These are phyloP conservation scores for Seira sanloemensis DNA, from an alignment of 2,888 invertebrate species.

Conservation along the genomic window DNA sequence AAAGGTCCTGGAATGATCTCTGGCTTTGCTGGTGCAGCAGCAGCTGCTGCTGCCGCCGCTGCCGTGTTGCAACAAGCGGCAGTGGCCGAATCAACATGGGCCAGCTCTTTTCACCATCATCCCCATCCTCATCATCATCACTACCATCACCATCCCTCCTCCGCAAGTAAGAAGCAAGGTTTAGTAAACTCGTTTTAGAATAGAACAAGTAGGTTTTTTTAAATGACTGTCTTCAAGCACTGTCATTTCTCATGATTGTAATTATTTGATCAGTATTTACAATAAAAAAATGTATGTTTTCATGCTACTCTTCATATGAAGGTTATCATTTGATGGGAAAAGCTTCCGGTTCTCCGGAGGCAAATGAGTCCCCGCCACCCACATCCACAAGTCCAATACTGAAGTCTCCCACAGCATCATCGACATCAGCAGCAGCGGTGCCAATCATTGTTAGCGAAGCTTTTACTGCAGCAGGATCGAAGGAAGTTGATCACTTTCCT, in stretches of 20 bases:
- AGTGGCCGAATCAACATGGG: conserved; percentile 68
- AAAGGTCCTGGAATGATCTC: conserved; percentile 60
- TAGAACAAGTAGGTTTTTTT: too few relatives aligned
- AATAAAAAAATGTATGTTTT: background rate
- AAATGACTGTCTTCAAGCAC: too few relatives aligned
- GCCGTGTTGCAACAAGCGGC: conserved; percentile 67
- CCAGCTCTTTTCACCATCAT: conserved; percentile 62
- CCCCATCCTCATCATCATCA: conserved; percentile 51
- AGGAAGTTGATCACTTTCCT: conserved; percentile 46
- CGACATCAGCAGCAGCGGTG: conserved; percentile 45
- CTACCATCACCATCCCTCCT: conserved; percentile 55
- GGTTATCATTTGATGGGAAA: conserved; percentile 65
- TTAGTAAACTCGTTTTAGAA: too few relatives aligned
- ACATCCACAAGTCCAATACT: conserved; percentile 26
- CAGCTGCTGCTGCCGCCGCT: conserved; percentile 65
- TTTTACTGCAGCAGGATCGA: conserved; percentile 46
- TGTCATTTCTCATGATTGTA: too few relatives aligned
- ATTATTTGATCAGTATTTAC: background rate
- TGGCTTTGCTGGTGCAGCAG: conserved; percentile 67
- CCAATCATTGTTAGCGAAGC: conserved; percentile 64
- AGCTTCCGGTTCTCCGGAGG: conserved; percentile 63
- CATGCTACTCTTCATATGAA: background rate
- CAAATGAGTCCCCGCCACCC: conserved; percentile 58
- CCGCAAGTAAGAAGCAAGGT: conserved; percentile 55
- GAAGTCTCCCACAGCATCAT: too few relatives aligned